These are phyloP conservation scores for Myrmecobius fasciatus DNA, from an alignment of 2,113 vertebrate species.

Conservation along the genomic window DNA sequence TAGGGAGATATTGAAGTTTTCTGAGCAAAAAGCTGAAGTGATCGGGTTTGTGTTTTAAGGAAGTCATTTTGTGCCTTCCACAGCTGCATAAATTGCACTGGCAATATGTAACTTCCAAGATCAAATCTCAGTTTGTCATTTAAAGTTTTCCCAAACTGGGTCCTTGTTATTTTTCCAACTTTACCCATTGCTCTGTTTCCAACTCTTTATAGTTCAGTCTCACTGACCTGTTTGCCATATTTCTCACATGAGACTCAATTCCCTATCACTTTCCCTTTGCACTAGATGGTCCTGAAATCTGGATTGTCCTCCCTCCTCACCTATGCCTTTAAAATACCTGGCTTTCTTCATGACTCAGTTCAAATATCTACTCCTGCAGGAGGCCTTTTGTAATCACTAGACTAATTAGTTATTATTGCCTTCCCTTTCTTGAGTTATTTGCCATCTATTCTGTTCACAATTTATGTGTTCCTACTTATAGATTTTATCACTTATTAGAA, in stretches of 20 bases:
- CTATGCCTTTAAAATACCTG: not conserved
- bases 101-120: not conserved
- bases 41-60: not conserved
- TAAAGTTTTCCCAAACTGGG: not conserved
- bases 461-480: not conserved
- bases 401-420: not conserved
- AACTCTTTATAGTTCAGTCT: not conserved
- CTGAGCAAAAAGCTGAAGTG: not conserved
- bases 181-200: not conserved
- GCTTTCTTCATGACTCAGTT: not conserved
- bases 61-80: not conserved
- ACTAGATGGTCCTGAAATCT: not conserved
- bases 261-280: not conserved
- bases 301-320: not conserved
- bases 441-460: not conserved
- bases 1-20: not conserved
- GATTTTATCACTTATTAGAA: not conserved
- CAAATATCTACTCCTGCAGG: not conserved
- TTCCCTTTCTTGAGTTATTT: not conserved
- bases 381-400: not conserved
- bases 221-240: not conserved
- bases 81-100: not conserved
- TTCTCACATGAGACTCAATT: not conserved
- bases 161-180: not conserved
- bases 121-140: not conserved